These are phyloP conservation scores for Argyrosomus japonicus DNA, from an alignment of 2,113 vertebrate species.

Conservation along the genomic window DNA sequence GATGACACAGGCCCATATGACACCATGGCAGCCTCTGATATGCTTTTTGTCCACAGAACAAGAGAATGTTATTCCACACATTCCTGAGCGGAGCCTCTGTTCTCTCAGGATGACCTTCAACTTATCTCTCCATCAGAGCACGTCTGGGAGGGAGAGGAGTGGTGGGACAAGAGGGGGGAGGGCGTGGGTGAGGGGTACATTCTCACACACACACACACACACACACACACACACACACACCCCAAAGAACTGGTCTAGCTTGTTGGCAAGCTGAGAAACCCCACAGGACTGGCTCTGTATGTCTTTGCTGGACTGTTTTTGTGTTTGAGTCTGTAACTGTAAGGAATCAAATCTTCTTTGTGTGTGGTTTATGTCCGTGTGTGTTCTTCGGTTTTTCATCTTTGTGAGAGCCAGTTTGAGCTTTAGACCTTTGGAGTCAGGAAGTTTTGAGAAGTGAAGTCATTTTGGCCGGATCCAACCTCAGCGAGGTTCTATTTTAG, in stretches of 20 bases:
- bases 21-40: conserved; percentile 65
- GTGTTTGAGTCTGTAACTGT: conserved; percentile 25
- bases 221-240: conserved; percentile 15
- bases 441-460: conserved; percentile 42
- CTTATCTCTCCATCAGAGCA: conserved; percentile 85
- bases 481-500: conserved; percentile 10
- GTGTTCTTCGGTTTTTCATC: conserved; percentile 27
- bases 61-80: conserved; percentile 81
- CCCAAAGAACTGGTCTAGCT: conserved; percentile 49
- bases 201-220: conserved; percentile 14
- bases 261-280: conserved; percentile 36
- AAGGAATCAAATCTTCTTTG: conserved; percentile 22
- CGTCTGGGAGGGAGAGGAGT: conserved; percentile 63
- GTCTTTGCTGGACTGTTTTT: conserved; percentile 25
- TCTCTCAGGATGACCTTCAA: conserved; percentile 83
- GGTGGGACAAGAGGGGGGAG: conserved; percentile 1
- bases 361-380: conserved; percentile 32
- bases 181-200: conserved; percentile 20
- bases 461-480: conserved; percentile 25
- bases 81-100: conserved; percentile 80
- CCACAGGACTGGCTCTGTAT: conserved; percentile 36
- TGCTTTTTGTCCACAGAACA: conserved; percentile 72
- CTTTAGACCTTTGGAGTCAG: conserved; percentile 24
- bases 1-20: conserved; percentile 71
- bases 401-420: conserved; percentile 23